Conservation (phyloP, 2,888 invertebrate genomes). For the Epirrhoe alternata region DNA sequence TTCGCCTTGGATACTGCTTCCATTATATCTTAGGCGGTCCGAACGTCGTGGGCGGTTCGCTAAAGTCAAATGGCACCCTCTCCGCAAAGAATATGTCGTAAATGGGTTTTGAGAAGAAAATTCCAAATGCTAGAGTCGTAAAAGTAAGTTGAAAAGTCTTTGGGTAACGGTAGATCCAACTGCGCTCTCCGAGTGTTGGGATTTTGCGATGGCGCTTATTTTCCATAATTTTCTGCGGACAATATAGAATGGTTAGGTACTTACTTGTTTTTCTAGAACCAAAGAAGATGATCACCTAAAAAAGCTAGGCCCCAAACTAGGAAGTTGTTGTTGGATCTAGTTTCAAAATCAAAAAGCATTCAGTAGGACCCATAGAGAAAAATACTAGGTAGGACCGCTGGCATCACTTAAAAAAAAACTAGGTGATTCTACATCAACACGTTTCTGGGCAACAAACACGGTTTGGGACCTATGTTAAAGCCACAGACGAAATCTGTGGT, state of each 20-base stretch:
- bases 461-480: too few species aligned
- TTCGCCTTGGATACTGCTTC: conserved; percentile 92
- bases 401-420: too few species aligned
- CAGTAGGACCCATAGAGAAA: too few species aligned
- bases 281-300: too few species aligned
- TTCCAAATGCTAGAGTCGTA: conserved; percentile 76
- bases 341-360: too few species aligned
- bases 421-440: too few species aligned
- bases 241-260: conserved; percentile 1
- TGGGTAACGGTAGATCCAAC: conserved; percentile 87
- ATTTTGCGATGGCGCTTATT: conserved; percentile 66
- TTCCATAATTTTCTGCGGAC: conserved; percentile 71
- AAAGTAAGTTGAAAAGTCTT: conserved; percentile 83
- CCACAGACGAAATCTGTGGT: too few species aligned
- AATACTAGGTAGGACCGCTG: too few species aligned
- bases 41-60: conserved; percentile 66
- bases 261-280: not conserved
- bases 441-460: too few species aligned
- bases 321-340: too few species aligned
- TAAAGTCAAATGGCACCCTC: conserved; percentile 54
- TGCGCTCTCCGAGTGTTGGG: conserved; percentile 81
- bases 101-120: conserved; percentile 89
- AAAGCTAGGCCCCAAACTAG: too few species aligned
- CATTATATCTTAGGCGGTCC: conserved; percentile 79
- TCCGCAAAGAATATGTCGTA: conserved; percentile 87